A percentile compares a stretch with the other conserved stretches of the same genome.
phyloP scores from a whole-genome alignment of 2,113 vertebrate species.

The Spilogale gracilis region DNA sequence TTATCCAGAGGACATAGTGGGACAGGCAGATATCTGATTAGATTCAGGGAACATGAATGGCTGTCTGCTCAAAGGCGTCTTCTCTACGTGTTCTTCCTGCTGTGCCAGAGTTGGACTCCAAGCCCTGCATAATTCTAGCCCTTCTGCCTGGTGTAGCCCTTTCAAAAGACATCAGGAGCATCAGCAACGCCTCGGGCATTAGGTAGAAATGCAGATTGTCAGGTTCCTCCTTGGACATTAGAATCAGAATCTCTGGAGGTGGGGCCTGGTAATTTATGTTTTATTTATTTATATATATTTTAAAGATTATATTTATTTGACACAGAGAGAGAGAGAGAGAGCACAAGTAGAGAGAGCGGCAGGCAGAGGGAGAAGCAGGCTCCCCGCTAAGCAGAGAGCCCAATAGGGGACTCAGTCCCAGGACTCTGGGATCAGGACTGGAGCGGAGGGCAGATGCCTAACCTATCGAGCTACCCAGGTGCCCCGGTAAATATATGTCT shows the following conservation, averaged over 20 bases:
- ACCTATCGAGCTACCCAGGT: too few species aligned
- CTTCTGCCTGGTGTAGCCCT: neutral
- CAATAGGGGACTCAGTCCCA: rapidly evolving
- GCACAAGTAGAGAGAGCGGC: neutral
- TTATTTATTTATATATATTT: too few species aligned
- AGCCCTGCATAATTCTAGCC: neutral
- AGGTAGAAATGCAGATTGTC: neutral
- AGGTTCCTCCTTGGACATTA: neutral
- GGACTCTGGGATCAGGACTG: neutral
- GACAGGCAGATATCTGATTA: neutral
- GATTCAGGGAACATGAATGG: neutral
- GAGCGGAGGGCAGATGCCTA: too few species aligned
- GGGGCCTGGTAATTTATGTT: neutral
- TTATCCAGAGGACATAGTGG: neutral
- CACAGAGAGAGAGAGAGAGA: neutral
- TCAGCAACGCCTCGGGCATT: neutral
- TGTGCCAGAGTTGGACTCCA: neutral
- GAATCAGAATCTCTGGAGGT: neutral
- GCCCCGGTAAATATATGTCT: too few species aligned
- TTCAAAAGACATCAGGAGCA: neutral
- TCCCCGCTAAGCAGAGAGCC: neutral
- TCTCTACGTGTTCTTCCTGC: neutral
- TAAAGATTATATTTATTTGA: neutral
- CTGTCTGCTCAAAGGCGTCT: neutral
- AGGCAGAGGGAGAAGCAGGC: neutral